Percentiles rank a stretch among this genome's conserved stretches.
These are phyloP conservation scores for Escarpia spicata DNA, from an alignment of 2,888 invertebrate species.

Conservation along the genomic window DNA sequence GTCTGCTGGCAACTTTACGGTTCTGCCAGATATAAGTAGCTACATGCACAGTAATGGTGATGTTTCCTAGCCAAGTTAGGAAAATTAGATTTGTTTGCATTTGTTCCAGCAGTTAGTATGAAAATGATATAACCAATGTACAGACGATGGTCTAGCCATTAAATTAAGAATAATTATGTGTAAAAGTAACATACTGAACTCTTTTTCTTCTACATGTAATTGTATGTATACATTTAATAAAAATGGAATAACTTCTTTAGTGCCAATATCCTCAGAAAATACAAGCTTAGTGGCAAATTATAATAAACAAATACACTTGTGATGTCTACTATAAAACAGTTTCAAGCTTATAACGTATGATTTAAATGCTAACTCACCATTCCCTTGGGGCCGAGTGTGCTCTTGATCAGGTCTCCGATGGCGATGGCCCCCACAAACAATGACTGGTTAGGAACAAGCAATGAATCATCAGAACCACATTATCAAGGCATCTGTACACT, in stretches of 20 bases:
- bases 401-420: constrained; percentile 97
- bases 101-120: no score
- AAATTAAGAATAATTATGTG: no score
- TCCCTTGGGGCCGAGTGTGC: constrained; percentile 98
- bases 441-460: constrained; percentile 69
- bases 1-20: no score
- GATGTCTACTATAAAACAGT: neutral
- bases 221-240: no score
- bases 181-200: no score
- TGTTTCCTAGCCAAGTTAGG: neutral
- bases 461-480: neutral
- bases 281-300: no score
- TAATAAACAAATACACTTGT: neutral
- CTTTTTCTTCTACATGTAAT: no score
- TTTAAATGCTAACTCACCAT: constrained; percentile 72
- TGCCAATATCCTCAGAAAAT: no score
- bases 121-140: constrained; percentile 18
- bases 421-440: constrained; percentile 99
- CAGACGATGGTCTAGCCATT: neutral
- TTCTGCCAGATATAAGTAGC: no score
- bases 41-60: neutral
- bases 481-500: neutral
- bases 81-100: no score
- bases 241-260: no score
- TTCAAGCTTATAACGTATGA: neutral